Conservation (phyloP, 2,888 invertebrate species). For the Proisotoma minuta region DNA sequence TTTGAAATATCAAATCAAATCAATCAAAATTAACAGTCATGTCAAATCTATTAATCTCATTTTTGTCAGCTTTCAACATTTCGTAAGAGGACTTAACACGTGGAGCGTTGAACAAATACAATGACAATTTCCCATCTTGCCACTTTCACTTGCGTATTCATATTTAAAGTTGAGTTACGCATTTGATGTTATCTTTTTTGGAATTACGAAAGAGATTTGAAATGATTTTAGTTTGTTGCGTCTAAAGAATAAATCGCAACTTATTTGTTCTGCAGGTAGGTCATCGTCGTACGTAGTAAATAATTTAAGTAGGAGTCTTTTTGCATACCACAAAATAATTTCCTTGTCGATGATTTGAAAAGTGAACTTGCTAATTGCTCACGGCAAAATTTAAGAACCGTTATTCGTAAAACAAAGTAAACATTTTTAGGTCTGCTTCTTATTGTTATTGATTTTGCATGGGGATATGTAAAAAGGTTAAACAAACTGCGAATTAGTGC, state of each 20-base stretch:
- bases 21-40: not conserved
- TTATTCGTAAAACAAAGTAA: not conserved
- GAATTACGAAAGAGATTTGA: too few relatives aligned
- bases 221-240: too few relatives aligned
- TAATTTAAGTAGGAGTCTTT: too few relatives aligned
- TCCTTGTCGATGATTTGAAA: not conserved
- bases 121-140: too few relatives aligned
- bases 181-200: not conserved
- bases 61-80: not conserved
- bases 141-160: not conserved
- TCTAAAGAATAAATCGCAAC: too few relatives aligned
- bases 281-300: too few relatives aligned
- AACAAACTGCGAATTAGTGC: not conserved
- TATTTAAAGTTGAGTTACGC: not conserved
- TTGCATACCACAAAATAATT: too few relatives aligned
- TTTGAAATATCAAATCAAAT: conserved; percentile 1
- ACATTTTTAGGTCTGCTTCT: not conserved
- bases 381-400: not conserved
- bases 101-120: too few relatives aligned
- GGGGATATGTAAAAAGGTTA: not conserved
- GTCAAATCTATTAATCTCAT: not conserved
- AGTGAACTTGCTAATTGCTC: conserved; percentile 3
- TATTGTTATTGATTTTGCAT: not conserved
- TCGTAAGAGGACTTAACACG: too few relatives aligned
- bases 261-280: too few relatives aligned